A percentile compares a stretch with the other conserved stretches of the same genome.
phyloP scores from a whole-genome alignment of 2,113 vertebrate genomes.

The Microtus pennsylvanicus region DNA sequence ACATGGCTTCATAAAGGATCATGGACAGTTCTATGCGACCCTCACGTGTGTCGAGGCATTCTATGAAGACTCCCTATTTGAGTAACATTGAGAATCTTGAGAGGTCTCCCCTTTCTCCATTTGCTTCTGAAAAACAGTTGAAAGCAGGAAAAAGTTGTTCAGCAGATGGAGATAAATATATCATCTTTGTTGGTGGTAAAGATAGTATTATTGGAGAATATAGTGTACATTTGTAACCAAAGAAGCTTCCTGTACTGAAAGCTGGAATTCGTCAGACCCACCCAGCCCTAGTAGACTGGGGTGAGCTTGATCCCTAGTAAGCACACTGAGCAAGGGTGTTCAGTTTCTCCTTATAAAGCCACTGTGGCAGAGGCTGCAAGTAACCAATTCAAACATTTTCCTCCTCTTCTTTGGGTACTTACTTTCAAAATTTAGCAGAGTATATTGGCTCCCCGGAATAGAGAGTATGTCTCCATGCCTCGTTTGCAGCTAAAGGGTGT shows the following conservation, averaged over 20 bases:
- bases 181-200: not conserved
- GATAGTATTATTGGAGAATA: not conserved
- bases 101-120: not conserved
- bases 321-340: not conserved
- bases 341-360: not conserved
- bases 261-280: not conserved
- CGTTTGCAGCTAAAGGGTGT: not conserved
- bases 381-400: not conserved
- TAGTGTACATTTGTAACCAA: not conserved
- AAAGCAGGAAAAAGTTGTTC: constrained; percentile 35
- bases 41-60: not conserved
- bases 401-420: not conserved
- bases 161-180: not conserved
- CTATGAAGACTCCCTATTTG: not conserved
- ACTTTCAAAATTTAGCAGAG: not conserved
- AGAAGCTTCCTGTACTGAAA: not conserved
- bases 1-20: not conserved
- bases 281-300: not conserved
- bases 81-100: not conserved
- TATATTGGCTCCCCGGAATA: not conserved
- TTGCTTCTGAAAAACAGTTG: constrained; percentile 15
- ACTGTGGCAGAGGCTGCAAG: not conserved
- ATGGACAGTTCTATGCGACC: not conserved
- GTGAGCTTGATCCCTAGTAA: not conserved
- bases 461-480: not conserved